A percentile compares a stretch with the other conserved stretches of the same genome.
Conservation (phyloP, 2,797 vertebrate species). For the Somateria mollissima region DNA sequence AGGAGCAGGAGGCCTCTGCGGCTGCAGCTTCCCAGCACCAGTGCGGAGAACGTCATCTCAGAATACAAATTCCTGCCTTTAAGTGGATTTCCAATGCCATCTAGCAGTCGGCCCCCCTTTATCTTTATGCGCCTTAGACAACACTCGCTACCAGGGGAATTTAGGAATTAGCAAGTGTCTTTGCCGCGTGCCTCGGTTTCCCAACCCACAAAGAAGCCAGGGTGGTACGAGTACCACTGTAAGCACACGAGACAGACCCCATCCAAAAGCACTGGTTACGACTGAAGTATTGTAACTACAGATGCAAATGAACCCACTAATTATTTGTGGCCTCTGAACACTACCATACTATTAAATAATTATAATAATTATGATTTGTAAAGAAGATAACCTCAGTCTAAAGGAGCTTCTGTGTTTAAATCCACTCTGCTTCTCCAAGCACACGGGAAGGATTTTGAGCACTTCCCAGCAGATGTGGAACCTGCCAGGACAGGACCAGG, state of each 20-base stretch:
- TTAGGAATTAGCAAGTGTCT: neutral
- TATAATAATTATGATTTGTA: constrained; percentile 18
- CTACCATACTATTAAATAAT: constrained; percentile 38
- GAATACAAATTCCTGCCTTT: constrained; percentile 56
- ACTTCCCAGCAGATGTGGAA: neutral
- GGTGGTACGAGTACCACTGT: accelerated
- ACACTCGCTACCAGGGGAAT: neutral
- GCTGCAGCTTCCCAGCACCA: neutral
- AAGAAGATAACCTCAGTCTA: constrained; percentile 36
- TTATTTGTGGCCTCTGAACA: constrained; percentile 43
- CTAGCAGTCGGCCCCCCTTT: neutral
- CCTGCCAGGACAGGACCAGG: accelerated
- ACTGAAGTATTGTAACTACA: neutral
- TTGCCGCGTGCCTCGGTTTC: neutral
- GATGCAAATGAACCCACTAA: neutral
- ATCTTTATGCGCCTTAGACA: neutral
- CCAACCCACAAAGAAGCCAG: neutral
- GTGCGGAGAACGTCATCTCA: neutral
- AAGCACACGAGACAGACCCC: neutral
- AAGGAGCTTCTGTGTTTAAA: neutral
- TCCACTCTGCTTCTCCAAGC: neutral
- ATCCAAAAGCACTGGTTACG: neutral
- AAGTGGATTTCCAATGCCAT: constrained; percentile 19
- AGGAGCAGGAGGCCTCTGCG: neutral
- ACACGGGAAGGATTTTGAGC: neutral